Evolutionary conservation across 2,797 vertebrate species (phyloP).

Genomic region (Podarcis lilfordi): DNA sequence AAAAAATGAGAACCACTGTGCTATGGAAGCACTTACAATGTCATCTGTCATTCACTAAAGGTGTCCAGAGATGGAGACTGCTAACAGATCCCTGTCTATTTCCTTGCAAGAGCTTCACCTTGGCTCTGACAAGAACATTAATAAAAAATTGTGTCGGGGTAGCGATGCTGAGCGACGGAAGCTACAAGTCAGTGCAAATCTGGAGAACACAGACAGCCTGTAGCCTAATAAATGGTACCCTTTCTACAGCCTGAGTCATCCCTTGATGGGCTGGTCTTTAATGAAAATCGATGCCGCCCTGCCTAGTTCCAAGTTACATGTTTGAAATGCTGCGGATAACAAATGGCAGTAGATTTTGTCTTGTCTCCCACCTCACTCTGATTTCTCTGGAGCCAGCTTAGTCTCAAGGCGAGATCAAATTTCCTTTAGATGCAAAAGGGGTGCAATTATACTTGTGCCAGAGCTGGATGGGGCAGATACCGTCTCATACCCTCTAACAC

Average conservation of each 20-base stretch:
- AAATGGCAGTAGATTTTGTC: fast-evolving
- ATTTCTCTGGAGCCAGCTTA: not conserved
- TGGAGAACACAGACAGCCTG: not conserved
- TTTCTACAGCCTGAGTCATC: constrained; percentile 1
- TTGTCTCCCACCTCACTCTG: fast-evolving
- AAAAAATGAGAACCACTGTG: too few relatives aligned
- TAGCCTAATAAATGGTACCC: not conserved
- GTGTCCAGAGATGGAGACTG: not conserved
- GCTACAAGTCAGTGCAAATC: not conserved
- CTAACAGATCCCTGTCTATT: not conserved
- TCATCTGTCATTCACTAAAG: not conserved
- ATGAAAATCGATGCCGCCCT: not conserved
- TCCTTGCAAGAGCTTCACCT: not conserved
- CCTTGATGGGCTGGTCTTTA: not conserved
- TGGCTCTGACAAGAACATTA: constrained; percentile 5
- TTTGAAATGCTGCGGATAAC: not conserved
- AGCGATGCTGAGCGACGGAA: not conserved
- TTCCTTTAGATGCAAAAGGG: not conserved
- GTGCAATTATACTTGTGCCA: not conserved
- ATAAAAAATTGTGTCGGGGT: not conserved
- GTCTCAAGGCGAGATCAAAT: not conserved
- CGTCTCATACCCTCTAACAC: too few relatives aligned
- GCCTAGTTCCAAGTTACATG: not conserved
- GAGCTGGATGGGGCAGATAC: too few relatives aligned
- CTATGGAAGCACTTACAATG: not conserved